Conservation (phyloP, 1,140 invertebrate species). For the Triops cancriformis region DNA sequence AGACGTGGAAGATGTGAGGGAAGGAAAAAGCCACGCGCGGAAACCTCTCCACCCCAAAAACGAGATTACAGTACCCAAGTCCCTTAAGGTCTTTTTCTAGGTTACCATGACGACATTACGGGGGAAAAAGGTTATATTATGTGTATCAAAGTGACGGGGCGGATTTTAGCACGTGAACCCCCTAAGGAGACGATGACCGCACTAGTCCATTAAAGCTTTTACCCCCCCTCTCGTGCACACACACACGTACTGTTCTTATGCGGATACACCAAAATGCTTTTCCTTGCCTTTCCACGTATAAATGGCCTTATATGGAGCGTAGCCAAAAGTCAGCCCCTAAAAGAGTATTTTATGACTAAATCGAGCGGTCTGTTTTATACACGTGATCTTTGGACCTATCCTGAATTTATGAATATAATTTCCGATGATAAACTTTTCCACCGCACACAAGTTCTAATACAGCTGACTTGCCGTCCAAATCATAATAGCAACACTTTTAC, state of each 20-base stretch:
- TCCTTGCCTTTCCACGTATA: neutral
- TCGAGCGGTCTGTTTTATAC: too few species aligned
- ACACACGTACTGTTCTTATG: too few species aligned
- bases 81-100: neutral
- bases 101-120: neutral
- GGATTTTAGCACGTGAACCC: conserved; percentile 13
- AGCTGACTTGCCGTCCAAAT: too few species aligned
- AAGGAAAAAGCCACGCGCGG: neutral
- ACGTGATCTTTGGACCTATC: too few species aligned
- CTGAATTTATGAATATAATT: neutral
- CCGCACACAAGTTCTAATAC: too few species aligned
- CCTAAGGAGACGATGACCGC: conserved; percentile 3
- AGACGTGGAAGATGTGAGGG: neutral
- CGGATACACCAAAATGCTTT: neutral
- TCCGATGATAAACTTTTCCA: neutral
- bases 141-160: conserved; percentile 1
- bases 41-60: neutral
- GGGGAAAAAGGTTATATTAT: neutral
- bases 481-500: too few species aligned
- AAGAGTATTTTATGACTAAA: too few species aligned
- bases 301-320: neutral
- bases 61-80: neutral
- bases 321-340: neutral
- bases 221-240: neutral
- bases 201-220: conserved; percentile 9